Evolutionary conservation across 1,140 invertebrate species (phyloP).

Genomic region (Bombus polaris): DNA sequence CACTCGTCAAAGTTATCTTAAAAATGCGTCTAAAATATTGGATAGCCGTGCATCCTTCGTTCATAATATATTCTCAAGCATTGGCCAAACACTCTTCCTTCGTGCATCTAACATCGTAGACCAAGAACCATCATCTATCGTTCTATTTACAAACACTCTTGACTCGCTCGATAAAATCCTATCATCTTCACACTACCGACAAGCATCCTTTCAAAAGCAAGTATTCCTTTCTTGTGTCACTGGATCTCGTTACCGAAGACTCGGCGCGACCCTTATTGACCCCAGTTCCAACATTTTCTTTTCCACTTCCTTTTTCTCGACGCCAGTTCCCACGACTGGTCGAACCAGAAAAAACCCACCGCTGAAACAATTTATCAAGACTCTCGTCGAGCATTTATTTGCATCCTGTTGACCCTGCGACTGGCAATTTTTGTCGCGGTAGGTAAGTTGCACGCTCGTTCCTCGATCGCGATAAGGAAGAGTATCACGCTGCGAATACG

Average conservation of each 20-base stretch:
- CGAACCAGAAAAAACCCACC: background rate
- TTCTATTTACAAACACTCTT: background rate
- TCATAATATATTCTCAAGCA: too few relatives aligned
- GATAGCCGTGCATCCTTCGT: too few relatives aligned
- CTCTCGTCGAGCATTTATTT: slow-evolving; percentile 13
- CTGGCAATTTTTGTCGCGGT: background rate
- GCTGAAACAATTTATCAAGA: slow-evolving; percentile 8
- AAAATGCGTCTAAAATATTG: too few relatives aligned
- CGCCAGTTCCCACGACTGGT: background rate
- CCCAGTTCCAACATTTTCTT: background rate
- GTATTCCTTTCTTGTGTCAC: background rate
- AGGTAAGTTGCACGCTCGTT: background rate
- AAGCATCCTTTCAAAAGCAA: background rate
- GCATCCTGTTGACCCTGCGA: slow-evolving; percentile 13
- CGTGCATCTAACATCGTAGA: background rate
- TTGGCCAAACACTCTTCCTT: background rate
- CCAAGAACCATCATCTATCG: background rate
- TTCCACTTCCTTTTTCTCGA: background rate
- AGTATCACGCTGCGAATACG: background rate
- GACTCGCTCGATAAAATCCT: background rate
- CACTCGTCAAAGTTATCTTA: too few relatives aligned
- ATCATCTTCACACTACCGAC: background rate
- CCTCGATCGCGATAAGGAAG: too few relatives aligned
- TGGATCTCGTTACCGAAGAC: background rate
- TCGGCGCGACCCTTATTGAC: background rate